Evolutionary conservation across 2,113 vertebrate genomes (phyloP).

Genomic region (Callorhinus ursinus): DNA sequence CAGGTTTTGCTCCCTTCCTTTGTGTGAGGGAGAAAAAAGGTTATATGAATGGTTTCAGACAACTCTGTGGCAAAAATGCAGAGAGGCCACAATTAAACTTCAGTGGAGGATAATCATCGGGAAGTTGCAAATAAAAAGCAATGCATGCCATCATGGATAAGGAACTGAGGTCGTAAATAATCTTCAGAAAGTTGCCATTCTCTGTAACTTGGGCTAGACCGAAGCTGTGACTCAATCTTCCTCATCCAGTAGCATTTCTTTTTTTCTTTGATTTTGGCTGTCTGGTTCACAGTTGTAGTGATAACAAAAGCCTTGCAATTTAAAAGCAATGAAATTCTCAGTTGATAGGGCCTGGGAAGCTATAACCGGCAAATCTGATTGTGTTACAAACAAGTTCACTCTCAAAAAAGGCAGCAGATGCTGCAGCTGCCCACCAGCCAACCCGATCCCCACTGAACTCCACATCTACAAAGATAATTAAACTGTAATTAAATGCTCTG

Average conservation of each 20-base stretch:
- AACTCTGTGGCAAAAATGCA: not conserved
- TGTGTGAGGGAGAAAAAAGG: not conserved
- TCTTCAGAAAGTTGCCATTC: not conserved
- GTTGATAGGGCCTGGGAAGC: not conserved
- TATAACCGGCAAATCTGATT: not conserved
- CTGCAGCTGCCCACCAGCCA: not conserved
- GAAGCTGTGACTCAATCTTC: not conserved
- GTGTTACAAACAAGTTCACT: constrained; percentile 42
- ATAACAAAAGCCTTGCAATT: constrained; percentile 56
- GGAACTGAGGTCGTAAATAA: accelerated
- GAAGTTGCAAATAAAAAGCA: not conserved
- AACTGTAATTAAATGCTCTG: constrained; percentile 77
- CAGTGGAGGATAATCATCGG: not conserved
- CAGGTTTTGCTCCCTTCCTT: not conserved
- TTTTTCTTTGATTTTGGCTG: constrained; percentile 22
- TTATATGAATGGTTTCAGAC: not conserved
- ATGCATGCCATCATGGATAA: not conserved
- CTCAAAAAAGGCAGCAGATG: constrained; percentile 26
- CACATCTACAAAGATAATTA: constrained; percentile 76
- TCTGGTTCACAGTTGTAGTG: not conserved
- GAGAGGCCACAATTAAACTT: not conserved
- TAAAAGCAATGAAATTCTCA: constrained; percentile 63
- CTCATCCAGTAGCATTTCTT: not conserved
- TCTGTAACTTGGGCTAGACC: not conserved
- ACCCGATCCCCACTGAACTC: constrained; percentile 8